phyloP scores from a whole-genome alignment of 1,140 invertebrate species.

The Lasioglossum baleicum region DNA sequence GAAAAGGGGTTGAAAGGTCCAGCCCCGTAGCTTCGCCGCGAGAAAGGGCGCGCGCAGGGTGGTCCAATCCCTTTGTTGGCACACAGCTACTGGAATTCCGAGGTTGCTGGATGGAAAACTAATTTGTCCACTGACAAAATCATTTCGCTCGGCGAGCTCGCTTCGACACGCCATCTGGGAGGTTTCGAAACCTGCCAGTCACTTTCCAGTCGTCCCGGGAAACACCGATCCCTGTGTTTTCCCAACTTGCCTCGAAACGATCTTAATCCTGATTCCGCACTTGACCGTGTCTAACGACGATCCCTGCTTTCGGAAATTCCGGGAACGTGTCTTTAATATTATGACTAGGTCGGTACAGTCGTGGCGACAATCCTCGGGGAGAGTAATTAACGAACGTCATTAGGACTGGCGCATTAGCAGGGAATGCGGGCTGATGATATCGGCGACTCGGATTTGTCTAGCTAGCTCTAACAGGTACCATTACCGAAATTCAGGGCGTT shows the following conservation, averaged over 20 bases:
- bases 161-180: constrained; percentile 9
- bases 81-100: constrained; percentile 22
- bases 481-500: background rate
- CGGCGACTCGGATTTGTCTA: background rate
- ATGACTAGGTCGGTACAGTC: background rate
- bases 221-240: background rate
- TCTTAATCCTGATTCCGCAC: background rate
- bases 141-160: background rate
- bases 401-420: constrained; percentile 8
- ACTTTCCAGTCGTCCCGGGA: background rate
- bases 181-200: constrained; percentile 14
- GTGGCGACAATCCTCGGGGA: background rate
- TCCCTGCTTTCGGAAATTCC: background rate
- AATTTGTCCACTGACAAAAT: constrained; percentile 38
- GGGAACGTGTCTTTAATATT: background rate
- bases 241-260: background rate
- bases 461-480: background rate
- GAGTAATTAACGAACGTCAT: constrained; percentile 4
- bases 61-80: background rate
- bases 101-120: constrained; percentile 8
- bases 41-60: background rate
- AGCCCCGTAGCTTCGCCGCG: background rate
- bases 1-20: background rate
- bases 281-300: background rate
- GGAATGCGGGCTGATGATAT: background rate